phyloP scores from a whole-genome alignment of 2,888 invertebrate genomes.

The Elmis aenea region DNA sequence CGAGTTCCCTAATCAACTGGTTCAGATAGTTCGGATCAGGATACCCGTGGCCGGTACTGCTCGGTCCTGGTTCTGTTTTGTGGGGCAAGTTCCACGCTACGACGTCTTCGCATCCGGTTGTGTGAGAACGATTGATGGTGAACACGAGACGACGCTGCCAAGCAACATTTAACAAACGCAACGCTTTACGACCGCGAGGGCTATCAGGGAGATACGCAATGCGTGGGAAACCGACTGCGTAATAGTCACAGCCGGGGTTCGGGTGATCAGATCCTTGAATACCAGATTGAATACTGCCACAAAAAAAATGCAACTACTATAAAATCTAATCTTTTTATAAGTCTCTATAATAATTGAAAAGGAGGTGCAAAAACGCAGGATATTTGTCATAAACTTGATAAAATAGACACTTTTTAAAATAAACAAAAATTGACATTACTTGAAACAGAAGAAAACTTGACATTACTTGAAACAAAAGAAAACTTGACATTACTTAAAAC shows the following conservation, averaged over 20 bases:
- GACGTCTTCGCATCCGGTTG: conserved; percentile 86
- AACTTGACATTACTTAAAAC: no score
- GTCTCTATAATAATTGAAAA: conserved; percentile 4
- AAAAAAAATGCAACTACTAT: conserved; percentile 7
- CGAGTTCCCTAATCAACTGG: conserved; percentile 56
- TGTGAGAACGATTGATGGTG: conserved; percentile 79
- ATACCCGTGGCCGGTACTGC: conserved; percentile 57
- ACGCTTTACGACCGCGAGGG: conserved; percentile 70
- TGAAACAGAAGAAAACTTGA: no score
- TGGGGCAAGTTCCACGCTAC: conserved; percentile 92
- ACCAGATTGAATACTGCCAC: conserved; percentile 75
- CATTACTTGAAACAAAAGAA: no score
- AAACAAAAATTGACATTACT: no score
- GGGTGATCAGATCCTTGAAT: conserved; percentile 77
- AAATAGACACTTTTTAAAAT: no score
- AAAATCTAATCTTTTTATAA: conserved; percentile 1
- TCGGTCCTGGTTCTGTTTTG: conserved; percentile 68
- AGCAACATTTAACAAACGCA: conserved; percentile 70
- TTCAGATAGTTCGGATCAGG: conserved; percentile 74
- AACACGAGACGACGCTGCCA: conserved; percentile 82
- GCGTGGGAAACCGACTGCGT: conserved; percentile 82
- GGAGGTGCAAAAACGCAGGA: conserved; percentile 1
- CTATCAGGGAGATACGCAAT: conserved; percentile 81
- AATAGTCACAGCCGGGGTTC: conserved; percentile 77
- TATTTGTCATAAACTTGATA: no score